phyloP scores from a whole-genome alignment of 2,113 vertebrate species.

The Nyctibius bracteatus region DNA sequence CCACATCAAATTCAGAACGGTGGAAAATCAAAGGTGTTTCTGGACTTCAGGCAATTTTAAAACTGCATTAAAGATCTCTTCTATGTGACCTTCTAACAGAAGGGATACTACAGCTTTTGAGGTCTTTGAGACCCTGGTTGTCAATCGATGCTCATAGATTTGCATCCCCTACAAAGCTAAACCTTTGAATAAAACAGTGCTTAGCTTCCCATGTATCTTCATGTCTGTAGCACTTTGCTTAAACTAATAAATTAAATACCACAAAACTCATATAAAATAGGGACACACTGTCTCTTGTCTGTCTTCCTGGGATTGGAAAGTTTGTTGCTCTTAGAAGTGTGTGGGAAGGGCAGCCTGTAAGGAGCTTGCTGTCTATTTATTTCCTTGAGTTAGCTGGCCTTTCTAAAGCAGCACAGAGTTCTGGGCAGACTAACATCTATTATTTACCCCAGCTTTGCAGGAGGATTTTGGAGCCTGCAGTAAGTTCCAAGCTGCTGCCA shows the following conservation, averaged over 20 bases:
- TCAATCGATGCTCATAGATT: neutral
- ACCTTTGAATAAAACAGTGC: neutral
- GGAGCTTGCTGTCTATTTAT: neutral
- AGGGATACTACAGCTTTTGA: neutral
- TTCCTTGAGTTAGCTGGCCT: neutral
- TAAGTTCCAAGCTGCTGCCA: neutral
- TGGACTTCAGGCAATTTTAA: neutral
- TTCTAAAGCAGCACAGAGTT: neutral
- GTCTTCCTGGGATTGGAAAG: neutral
- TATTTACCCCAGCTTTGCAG: neutral
- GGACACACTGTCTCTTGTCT: neutral
- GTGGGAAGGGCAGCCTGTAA: neutral
- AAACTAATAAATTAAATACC: neutral
- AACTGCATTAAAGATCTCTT: neutral
- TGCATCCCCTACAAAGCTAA: neutral
- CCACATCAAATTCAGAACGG: neutral
- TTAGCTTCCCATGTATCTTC: neutral
- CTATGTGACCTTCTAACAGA: neutral
- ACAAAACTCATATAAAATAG: neutral
- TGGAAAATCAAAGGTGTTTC: constrained; percentile 6
- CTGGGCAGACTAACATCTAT: neutral
- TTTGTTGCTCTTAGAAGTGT: neutral
- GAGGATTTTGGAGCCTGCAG: neutral
- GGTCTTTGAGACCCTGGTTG: neutral
- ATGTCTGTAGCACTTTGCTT: neutral